Evolutionary conservation across 2,888 invertebrate species (phyloP).

Genomic region (Pasiphila rectangulata): DNA sequence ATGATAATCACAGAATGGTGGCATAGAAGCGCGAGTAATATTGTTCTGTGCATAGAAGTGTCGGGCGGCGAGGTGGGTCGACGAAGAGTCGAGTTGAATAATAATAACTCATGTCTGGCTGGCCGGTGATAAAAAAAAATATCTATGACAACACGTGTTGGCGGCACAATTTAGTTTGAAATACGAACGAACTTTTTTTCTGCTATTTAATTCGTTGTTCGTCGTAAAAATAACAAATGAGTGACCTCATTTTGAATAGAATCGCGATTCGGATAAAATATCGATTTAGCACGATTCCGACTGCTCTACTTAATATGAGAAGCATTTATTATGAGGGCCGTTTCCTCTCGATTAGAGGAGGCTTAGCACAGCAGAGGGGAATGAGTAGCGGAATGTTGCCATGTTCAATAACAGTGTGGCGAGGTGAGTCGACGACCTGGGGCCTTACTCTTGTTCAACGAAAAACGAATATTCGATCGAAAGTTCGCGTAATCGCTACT

Average conservation of each 20-base stretch:
- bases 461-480: too few relatives aligned
- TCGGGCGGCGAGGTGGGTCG: too few relatives aligned
- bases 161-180: conserved; percentile 58
- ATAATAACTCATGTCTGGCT: conserved; percentile 71
- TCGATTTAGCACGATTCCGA: background rate
- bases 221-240: background rate
- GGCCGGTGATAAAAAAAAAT: conserved; percentile 63
- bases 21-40: too few relatives aligned
- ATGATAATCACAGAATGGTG: too few relatives aligned
- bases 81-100: conserved; percentile 74
- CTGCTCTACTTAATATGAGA: background rate
- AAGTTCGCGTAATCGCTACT: too few relatives aligned
- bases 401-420: conserved; percentile 15
- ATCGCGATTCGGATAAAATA: background rate
- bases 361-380: conserved; percentile 14
- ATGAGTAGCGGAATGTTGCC: conserved; percentile 5
- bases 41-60: too few relatives aligned
- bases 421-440: too few relatives aligned
- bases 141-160: conserved; percentile 72
- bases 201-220: conserved; percentile 23
- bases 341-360: conserved; percentile 8
- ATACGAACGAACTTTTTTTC: conserved; percentile 39
- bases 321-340: background rate
- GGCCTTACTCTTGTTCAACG: too few relatives aligned
- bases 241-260: too few relatives aligned